A percentile compares a stretch with the other conserved stretches of the same genome.
These are phyloP conservation scores for Caenorhabditis becei DNA, from an alignment of 2,888 invertebrate genomes.

Conservation along the genomic window DNA sequence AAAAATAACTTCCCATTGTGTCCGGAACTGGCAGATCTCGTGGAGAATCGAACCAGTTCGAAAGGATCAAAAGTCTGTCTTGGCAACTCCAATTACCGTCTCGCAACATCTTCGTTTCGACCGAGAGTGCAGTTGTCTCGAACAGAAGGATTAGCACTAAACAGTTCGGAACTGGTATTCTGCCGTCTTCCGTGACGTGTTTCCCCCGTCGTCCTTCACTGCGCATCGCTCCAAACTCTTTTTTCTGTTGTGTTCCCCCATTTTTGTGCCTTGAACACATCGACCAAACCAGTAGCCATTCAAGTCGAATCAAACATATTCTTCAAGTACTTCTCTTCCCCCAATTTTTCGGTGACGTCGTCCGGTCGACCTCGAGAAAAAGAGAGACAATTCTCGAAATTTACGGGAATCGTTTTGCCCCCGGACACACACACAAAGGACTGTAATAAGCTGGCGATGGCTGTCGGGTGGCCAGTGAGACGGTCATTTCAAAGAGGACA, in stretches of 20 bases:
- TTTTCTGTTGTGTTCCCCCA: slow-evolving; percentile 25
- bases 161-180: slow-evolving; percentile 16
- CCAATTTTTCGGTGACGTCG: slow-evolving; percentile 43
- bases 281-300: slow-evolving; percentile 54
- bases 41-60: too few species aligned
- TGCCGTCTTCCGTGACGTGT: slow-evolving; percentile 7
- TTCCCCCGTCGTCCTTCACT: slow-evolving; percentile 22
- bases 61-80: too few species aligned
- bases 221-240: slow-evolving; percentile 13
- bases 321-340: slow-evolving; percentile 48
- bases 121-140: slow-evolving; percentile 2
- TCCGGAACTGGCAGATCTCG: too few species aligned
- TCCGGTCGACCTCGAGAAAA: slow-evolving; percentile 48
- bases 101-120: neutral
- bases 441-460: slow-evolving; percentile 45
- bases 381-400: slow-evolving; percentile 31
- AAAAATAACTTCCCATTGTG: too few species aligned
- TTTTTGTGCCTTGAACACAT: slow-evolving; percentile 39
- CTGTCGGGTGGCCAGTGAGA: slow-evolving; percentile 10
- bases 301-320: slow-evolving; percentile 28
- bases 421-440: slow-evolving; percentile 44
- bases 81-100: slow-evolving; percentile 1
- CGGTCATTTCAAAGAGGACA: slow-evolving; percentile 32
- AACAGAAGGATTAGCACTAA: slow-evolving; percentile 40
- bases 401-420: slow-evolving; percentile 7